Evolutionary conservation across 2,888 invertebrate species (phyloP), one percentile per base, ranked within the genome.

Genomic region (Nomada ruficornis): DNA sequence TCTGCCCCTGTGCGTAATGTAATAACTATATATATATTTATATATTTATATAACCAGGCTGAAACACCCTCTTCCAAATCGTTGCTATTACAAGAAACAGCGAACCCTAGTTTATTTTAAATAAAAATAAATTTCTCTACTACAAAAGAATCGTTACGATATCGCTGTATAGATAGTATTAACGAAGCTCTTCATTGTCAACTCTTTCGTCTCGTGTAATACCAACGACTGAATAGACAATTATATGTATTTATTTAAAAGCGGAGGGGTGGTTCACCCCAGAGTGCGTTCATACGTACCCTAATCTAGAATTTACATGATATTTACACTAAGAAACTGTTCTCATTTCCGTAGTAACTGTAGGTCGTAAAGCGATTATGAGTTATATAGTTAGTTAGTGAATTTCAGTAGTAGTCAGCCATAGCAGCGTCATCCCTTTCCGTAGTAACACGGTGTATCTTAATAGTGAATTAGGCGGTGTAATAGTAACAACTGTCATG

Each of bases 401-500:
- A 63, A 71, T 54, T 67, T 26, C 20, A 81, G 20, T 74, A 86
- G 26, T 60, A 74, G 57, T 63, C 77, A 79, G 83, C 75, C 62
- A 63, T 80, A 83, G 74, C 73, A 70, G 55, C 72, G 67, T 64
- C 42, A 26, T 60, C 54, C 44, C 11, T 29, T 26, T 36, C 44
- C 54, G 15, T 62, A 63, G 62, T 52, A 20, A 50, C 62, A 69
- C 63, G 52, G 50, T 52, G 29, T 57, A 59, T 36, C 63, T 70
- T 70, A 65, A 47, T 57, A 73, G 63, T 76, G 69, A 59, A 55
- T 63, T 60, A 29, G 83, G 86, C 87, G 86, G 78, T 89, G 82
- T 89, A 85, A 76, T 82, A 87, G 75, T 86, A 87, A 77, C 72
- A 77, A 65, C 52, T 59, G 69, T 76, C 36, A 73, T 73, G 64